Base-by-base conservation (phyloP, 2,888 invertebrate genomes). In the Cerceris rybyensis region DNA sequence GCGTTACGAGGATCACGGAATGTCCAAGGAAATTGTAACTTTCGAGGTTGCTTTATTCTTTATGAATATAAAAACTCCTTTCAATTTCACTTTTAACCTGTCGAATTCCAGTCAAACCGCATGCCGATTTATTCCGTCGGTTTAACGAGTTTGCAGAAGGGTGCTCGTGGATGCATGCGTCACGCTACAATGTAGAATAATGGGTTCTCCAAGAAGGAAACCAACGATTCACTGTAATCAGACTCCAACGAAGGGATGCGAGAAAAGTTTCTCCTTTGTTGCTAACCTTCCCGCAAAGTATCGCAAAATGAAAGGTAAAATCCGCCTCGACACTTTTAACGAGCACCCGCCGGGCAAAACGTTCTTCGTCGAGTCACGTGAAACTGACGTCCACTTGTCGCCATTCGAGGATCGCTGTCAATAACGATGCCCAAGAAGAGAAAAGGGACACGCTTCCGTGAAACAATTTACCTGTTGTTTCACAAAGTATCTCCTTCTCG, bases 141-240 rank as follows among this genome's bases (percentile, higher is more conserved):
- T 6, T 43, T 7, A 49, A 55, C 67, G n/a, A 6, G 2, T 16
- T 8, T 42, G 14, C 14, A 46, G 57, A 64, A 39, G 61, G 68
- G 70, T 64, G 75, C 57, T 58, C 16, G 59, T 13, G 49, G 28
- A 68, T 28, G 28, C 81, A 78, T 69, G 73, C 81, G 80, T 75
- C 78, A 70, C 67, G 71, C 8, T 65, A 66, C 60, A 49, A 58
- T 42, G 7, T 52, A 58, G 55, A 75, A 81, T 70, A 46, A 70
- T 52, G 41, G 75, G 68, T 52, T 73, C 68, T 70, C 54, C 50
- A 28, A 57, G 50, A 58, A 65, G 65, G 66, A 75, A 60, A 80
- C 72, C 60, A 64, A 13, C 58, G 75, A 63, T 65, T 68, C 73
- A 65, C 67, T 60, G 54, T 78, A 75, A 81, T 81, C 81, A 79